A percentile compares a stretch with the other conserved stretches of the same genome.
Conservation (phyloP, 2,888 invertebrate species). For the Meta bourneti region DNA sequence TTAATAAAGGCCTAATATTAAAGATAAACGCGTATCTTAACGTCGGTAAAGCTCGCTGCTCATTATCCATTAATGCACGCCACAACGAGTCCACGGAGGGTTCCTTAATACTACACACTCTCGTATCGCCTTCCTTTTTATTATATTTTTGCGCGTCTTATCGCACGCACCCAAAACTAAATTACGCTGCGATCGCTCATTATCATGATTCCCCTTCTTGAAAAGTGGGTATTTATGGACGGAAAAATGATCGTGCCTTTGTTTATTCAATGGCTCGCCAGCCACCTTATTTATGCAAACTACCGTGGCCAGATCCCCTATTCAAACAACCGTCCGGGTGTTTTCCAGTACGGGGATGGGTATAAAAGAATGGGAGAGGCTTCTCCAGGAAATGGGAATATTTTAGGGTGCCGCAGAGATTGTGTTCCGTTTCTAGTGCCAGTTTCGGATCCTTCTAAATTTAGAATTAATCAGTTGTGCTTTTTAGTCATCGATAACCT, state of each 20-base stretch:
- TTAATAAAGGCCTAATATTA: conserved; percentile 60
- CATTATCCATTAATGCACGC: conserved; percentile 51
- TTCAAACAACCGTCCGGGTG: conserved; percentile 1
- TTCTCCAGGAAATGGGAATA: too few relatives aligned
- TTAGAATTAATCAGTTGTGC: too few relatives aligned
- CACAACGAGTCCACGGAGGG: neutral
- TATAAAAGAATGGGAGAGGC: too few relatives aligned
- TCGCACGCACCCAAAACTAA: conserved; percentile 35
- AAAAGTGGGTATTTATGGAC: conserved; percentile 18
- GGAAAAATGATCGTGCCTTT: conserved; percentile 1
- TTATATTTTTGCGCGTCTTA: conserved; percentile 16
- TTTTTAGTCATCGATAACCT: too few relatives aligned
- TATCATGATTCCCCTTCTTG: conserved; percentile 26
- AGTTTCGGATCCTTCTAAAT: too few relatives aligned
- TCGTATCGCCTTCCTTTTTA: conserved; percentile 19
- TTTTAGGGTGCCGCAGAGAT: too few relatives aligned
- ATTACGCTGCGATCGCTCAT: conserved; percentile 53
- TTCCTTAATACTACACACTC: neutral
- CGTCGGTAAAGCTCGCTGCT: conserved; percentile 9
- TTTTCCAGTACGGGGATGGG: neutral
- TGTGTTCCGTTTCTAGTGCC: too few relatives aligned
- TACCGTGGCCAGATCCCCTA: conserved; percentile 11
- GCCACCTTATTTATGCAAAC: conserved; percentile 48
- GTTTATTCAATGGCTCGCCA: conserved; percentile 5
- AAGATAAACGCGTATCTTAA: conserved; percentile 44